Evolutionary conservation across 2,888 invertebrate genomes (phyloP).

Genomic region (Laothoe populi): DNA sequence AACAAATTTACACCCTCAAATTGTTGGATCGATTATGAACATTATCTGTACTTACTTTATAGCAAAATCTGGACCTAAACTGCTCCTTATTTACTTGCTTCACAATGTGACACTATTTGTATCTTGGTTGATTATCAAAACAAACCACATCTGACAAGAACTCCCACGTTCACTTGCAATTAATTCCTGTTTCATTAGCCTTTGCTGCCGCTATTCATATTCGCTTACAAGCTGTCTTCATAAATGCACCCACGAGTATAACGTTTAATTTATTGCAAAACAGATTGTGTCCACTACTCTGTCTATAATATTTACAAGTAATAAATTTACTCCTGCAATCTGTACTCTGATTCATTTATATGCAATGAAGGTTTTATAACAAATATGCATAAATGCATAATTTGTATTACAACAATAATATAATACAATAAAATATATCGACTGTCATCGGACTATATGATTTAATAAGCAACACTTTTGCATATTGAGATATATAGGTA

Average conservation of each 20-base stretch:
- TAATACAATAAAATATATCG: no score
- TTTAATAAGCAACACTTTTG: no score
- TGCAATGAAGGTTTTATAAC: no score
- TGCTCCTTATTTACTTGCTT: not conserved
- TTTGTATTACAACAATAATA: no score
- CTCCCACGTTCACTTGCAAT: conserved; percentile 19
- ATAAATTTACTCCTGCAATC: not conserved
- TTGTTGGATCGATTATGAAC: no score
- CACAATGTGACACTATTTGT: not conserved
- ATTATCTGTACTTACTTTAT: no score
- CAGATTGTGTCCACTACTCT: not conserved
- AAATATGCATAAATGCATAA: no score
- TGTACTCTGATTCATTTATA: no score
- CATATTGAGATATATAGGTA: no score
- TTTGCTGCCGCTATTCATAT: conserved; percentile 7
- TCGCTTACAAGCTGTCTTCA: conserved; percentile 3
- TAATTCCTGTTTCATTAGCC: conserved; percentile 21
- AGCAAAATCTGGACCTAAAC: not conserved
- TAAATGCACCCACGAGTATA: conserved; percentile 5
- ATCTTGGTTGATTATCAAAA: conserved; percentile 5
- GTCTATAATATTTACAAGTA: not conserved
- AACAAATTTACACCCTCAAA: no score
- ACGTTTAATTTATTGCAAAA: not conserved
- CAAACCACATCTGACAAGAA: conserved; percentile 16
- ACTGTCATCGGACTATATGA: no score